Evolutionary conservation across 2,888 invertebrate genomes (phyloP), one percentile per base, ranked within the genome.

Genomic region (Ennomos quercinarius): DNA sequence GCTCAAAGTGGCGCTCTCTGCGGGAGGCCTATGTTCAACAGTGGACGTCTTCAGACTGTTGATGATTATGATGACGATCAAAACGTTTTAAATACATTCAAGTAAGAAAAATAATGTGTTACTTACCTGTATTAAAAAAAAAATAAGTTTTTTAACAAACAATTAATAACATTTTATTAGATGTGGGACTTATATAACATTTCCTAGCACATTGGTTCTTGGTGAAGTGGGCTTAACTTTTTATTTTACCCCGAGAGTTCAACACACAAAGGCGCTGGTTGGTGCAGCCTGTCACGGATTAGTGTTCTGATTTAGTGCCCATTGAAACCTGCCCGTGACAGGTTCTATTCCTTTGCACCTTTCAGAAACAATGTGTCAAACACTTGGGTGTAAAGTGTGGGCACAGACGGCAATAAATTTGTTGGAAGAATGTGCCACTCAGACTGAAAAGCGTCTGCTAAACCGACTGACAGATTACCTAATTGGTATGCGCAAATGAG

Each of bases 251-350:
- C 60, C 58, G 45, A 66, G 60, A 54, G 61, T 49, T 57, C 64
- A 68, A 66, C 68, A 66, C 68, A 78, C 74, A 80, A 78, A 80
- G 77, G 75, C 67, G 63, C 56, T 63, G 53, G 70, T 58, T 63
- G 70, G 74, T 73, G 75, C 71, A 76, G 74, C 72, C 53, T 76
- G 80, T 73, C 82, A 76, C 68, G 76, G 82, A 84, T 86, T 84
- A 86, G 80, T 57, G 66, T 53, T 54, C 76, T 83, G 86, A 85
- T 86, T 86, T 86, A 86, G 77, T 78, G 75, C 76, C 76, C 73
- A 75, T 79, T 77, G 69, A 74, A 71, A 57, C 61, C 60, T 66
- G 67, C 61, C 64, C 67, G 58, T 71, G 70, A 71, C 76, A 76
- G 74, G 74, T 73, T 72, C 64, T 62, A 59, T 55, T 52, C 59